These are phyloP conservation scores for Elaeidobius kamerunicus DNA, from an alignment of 2,888 invertebrate genomes.

Conservation along the genomic window DNA sequence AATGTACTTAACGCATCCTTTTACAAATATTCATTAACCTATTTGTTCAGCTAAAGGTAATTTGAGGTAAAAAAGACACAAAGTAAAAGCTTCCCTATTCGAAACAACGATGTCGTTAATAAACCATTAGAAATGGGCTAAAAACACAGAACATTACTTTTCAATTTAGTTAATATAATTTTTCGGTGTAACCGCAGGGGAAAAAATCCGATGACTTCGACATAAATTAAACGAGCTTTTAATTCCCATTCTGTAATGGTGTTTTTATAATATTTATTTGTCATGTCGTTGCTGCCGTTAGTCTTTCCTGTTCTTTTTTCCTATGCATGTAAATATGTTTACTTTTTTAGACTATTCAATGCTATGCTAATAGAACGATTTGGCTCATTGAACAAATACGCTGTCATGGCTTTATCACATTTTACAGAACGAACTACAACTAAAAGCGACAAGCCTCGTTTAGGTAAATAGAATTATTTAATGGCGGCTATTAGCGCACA, in stretches of 20 bases:
- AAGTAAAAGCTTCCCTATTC: slow-evolving; percentile 12
- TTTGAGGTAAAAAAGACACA: no score
- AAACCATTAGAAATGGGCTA: slow-evolving; percentile 22
- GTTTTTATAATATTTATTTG: slow-evolving; percentile 21
- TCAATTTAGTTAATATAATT: slow-evolving; percentile 29
- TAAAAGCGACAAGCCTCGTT: background rate
- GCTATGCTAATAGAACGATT: no score
- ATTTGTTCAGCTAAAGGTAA: no score
- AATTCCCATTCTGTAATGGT: slow-evolving; percentile 23
- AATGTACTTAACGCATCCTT: no score
- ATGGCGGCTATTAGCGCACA: slow-evolving; percentile 10
- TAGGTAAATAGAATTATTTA: slow-evolving; percentile 11
- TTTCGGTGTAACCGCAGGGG: slow-evolving; percentile 19
- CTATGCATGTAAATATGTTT: background rate
- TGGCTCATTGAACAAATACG: no score
- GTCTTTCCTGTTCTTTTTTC: background rate
- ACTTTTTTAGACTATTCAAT: no score
- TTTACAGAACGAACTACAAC: background rate
- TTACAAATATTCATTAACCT: no score
- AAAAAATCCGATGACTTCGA: slow-evolving; percentile 18
- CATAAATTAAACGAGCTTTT: slow-evolving; percentile 23
- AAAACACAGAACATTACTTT: slow-evolving; percentile 28
- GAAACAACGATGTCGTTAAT: slow-evolving; percentile 23
- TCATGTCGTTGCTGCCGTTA: no score
- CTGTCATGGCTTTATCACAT: no score